Base-by-base conservation (phyloP, 2,888 invertebrate species). In the Epinotia brunnichana region DNA sequence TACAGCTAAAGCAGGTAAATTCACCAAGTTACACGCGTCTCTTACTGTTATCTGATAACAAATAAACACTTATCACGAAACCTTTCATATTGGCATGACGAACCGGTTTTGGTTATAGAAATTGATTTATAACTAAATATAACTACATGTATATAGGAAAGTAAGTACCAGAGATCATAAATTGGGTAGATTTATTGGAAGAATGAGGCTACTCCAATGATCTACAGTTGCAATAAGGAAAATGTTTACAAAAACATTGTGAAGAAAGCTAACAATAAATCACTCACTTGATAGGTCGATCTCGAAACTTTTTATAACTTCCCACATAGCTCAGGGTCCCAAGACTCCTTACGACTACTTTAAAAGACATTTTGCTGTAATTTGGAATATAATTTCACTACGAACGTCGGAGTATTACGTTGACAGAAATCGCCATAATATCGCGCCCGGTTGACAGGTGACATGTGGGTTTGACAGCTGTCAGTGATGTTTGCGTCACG, bases 311-410 rank as follows among this genome's bases (percentile, higher is more conserved):
- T 78, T 85, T 92, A 77, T 90, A 92, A 74, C 87, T 85, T 59
- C 89, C 90, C 35, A 93, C 87, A 80, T 88, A 92, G 78, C 87
- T 88, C 10, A 92, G 83, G 0, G 90, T 90, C 74, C 80, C 85
- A 41, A 92, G 85, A 79, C 85, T 90, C 73, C 86, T 85, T 2
- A 84, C 77, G 44, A 90, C 75, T 78, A 90, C 84, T 87, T 88
- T 93, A 44, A 78, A 87, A 68, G 90, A 85, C 93, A 93, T 92
- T 82, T 80, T 86, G 63, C 11, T 51, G 5, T 21, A 73, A 69
- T 69, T 72, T 72, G 17, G 56, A 61, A 48, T 57, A 39, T 24
- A 39, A 35, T 72, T 48, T 61, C 44, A 9, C 61, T n/a, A 19
- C 61, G 54, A 39, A 24, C 10, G 24, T 24, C 39, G 41, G 53